Evolutionary conservation across 2,113 vertebrate species (phyloP), one percentile per base, ranked within the genome.

Genomic region (Dunckerocampus dactyliophorus): DNA sequence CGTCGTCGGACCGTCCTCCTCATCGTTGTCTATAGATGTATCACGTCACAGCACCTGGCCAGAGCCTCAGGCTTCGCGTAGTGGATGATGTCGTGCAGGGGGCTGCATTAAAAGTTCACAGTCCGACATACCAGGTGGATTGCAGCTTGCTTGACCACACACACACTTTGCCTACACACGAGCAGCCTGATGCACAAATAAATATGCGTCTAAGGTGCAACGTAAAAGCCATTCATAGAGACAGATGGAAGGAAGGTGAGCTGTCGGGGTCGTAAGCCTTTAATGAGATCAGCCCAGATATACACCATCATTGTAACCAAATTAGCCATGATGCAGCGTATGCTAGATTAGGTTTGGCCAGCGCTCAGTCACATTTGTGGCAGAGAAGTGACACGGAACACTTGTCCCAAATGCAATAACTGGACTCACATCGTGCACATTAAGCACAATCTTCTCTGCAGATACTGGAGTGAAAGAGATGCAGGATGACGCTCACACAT

Each of bases 271-370:
- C 65, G 67, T 72, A 58, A 63, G 52, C 72, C 63, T 69, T 71
- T 87, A 87, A 88, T 85, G 59, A 43, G 67, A 87, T 88, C 75
- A 87, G 50, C 66, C 64, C 72, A 72, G 79, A 85, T 87, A 85
- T 87, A 79, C 77, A 71, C 70, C 78, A 80, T 83, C 82, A 59
- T 62, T 77, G 66, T 87, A 88, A 88, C 80, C 72, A 79, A 47
- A 83, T 88, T 85, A 88, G 80, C 60, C 72, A 72, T 75, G 77
- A 71, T 81, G 79, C 80, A 75, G 75, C 76, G 77, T 77, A 53
- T 77, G 74, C 74, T 79, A 75, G 85, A 82, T 88, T 83, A 83
- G 69, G 82, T 85, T 76, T 83, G 62, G 58, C 69, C 48, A 39
- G 76, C 75, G 80, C 76, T 75, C 76, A 63, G 72, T 84, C 80